Evolutionary conservation across 2,888 invertebrate species (phyloP).

Genomic region (Limnephilus marmoratus): DNA sequence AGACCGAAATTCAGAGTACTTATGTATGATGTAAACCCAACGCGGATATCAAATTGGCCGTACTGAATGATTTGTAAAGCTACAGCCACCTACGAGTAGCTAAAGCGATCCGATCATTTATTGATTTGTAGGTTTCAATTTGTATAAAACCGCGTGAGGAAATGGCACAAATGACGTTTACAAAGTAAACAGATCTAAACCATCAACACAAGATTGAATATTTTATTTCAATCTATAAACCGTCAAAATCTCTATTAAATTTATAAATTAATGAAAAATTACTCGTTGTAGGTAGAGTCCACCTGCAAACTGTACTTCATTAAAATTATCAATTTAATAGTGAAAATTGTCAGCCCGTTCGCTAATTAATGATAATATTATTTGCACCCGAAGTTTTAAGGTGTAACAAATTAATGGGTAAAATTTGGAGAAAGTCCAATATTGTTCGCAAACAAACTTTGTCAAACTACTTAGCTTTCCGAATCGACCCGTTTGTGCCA

Average conservation of each 20-base stretch:
- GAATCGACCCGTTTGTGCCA: background rate
- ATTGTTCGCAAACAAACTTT: background rate
- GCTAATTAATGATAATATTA: background rate
- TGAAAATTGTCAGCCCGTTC: background rate
- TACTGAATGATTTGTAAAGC: constrained; percentile 27
- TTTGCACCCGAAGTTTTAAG: background rate
- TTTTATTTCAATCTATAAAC: background rate
- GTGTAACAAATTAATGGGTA: background rate
- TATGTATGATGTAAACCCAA: constrained; percentile 74
- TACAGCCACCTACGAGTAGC: background rate
- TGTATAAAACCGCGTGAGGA: background rate
- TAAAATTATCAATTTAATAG: background rate
- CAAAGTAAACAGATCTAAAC: background rate
- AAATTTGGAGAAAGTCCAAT: background rate
- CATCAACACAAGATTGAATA: background rate
- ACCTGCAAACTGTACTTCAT: background rate
- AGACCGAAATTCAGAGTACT: constrained; percentile 82
- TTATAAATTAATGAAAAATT: background rate
- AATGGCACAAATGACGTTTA: background rate
- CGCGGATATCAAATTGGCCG: constrained; percentile 34
- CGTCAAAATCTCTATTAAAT: background rate
- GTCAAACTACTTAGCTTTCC: background rate
- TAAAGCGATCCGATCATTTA: background rate
- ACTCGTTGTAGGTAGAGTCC: background rate
- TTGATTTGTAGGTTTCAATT: constrained; percentile 11